Percentiles rank a stretch among this genome's conserved stretches.
Conservation (phyloP, 2,797 vertebrate genomes). For the Bothrops alternatus region DNA sequence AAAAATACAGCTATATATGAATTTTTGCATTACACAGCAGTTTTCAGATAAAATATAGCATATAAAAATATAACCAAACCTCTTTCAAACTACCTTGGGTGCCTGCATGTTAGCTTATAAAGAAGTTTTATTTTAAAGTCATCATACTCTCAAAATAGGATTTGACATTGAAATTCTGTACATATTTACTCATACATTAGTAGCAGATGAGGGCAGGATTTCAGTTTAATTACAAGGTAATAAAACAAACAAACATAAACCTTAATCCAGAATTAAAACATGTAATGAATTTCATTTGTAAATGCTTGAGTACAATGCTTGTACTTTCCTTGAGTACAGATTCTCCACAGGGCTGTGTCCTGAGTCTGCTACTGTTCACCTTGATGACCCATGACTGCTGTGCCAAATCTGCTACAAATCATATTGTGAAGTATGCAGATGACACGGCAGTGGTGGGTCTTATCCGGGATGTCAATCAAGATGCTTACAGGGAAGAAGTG, state of each 20-base stretch:
- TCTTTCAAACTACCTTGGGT: neutral
- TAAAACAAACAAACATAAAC: neutral
- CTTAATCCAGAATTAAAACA: neutral
- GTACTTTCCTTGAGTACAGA: too few species aligned
- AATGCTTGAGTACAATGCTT: slow-evolving; percentile 9
- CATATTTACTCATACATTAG: neutral
- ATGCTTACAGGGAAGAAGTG: too few species aligned
- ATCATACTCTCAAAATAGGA: slow-evolving; percentile 28
- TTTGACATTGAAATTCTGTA: neutral
- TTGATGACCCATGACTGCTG: too few species aligned
- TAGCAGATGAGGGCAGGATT: neutral
- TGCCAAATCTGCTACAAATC: too few species aligned
- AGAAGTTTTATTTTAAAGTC: neutral
- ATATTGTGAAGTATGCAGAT: too few species aligned
- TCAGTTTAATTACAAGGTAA: neutral
- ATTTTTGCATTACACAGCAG: neutral
- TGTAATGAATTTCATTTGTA: slow-evolving; percentile 36
- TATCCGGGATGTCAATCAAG: too few species aligned
- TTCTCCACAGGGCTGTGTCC: too few species aligned
- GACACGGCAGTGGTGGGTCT: too few species aligned
- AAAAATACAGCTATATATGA: neutral
- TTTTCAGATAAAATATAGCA: neutral
- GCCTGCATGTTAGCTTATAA: neutral
- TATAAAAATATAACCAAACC: neutral
- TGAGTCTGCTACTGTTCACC: too few species aligned